Percentiles rank a stretch among this genome's conserved stretches.
These are phyloP conservation scores for Choristoneura fumiferana DNA, from an alignment of 1,140 invertebrate species.

Conservation along the genomic window DNA sequence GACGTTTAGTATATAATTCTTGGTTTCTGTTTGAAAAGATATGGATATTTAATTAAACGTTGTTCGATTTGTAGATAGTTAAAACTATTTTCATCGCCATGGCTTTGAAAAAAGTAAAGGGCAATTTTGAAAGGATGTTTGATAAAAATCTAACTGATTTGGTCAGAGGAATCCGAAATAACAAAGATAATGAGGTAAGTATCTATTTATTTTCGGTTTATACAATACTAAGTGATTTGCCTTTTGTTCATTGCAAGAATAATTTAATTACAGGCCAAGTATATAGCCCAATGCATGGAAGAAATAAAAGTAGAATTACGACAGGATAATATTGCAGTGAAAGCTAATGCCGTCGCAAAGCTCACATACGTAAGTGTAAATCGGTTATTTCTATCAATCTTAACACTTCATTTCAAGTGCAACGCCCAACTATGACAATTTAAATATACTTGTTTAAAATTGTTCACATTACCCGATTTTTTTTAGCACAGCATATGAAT, in stretches of 20 bases:
- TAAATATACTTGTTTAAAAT: no score
- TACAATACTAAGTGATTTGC: not conserved
- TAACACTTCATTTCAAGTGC: no score
- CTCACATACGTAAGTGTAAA: conserved; percentile 95
- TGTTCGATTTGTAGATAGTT: conserved; percentile 35
- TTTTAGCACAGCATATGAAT: no score
- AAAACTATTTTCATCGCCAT: conserved; percentile 77
- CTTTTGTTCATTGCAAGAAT: not conserved
- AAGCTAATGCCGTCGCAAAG: conserved; percentile 99
- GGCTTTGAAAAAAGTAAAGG: conserved; percentile 98
- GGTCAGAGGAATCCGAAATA: conserved; percentile 98
- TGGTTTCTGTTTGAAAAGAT: conserved; percentile 10
- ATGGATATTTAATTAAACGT: not conserved
- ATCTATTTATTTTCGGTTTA: conserved; percentile 6
- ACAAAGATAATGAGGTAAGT: conserved; percentile 99
- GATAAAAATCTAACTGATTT: conserved; percentile 99
- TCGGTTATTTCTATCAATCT: conserved; percentile 2
- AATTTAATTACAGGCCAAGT: conserved; percentile 90
- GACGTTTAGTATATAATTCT: conserved; percentile 13
- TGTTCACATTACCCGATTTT: no score
- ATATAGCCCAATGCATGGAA: conserved; percentile 99
- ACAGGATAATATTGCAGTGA: conserved; percentile 98
- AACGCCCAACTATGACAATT: no score
- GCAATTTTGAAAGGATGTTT: conserved; percentile 99
- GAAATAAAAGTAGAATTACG: conserved; percentile 99